Conservation (phyloP, 2,888 invertebrate genomes). For the Caenorhabditis zanzibari region DNA sequence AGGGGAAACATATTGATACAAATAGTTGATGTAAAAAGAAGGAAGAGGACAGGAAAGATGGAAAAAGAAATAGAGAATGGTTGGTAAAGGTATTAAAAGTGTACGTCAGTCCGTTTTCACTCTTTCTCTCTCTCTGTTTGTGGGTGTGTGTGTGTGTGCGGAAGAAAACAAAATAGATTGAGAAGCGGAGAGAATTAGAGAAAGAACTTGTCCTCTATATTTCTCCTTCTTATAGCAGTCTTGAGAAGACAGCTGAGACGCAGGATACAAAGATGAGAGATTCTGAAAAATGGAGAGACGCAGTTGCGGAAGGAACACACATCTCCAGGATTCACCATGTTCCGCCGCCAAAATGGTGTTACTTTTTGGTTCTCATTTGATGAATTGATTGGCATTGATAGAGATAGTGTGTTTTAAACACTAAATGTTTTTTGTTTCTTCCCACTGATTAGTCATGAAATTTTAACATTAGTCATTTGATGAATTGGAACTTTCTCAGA, state of each 20-base stretch:
- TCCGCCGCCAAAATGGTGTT: not conserved
- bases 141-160: conserved; percentile 24
- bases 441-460: conserved; percentile 19
- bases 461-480: not conserved
- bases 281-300: not conserved
- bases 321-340: not conserved
- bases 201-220: conserved; percentile 24
- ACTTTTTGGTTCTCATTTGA: not conserved
- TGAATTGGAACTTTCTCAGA: not conserved
- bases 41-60: not conserved
- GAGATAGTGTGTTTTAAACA: not conserved
- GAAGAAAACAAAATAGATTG: conserved; percentile 13
- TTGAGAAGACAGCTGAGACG: not conserved
- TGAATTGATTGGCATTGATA: conserved; percentile 4
- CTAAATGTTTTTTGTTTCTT: not conserved
- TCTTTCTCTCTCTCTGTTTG: conserved; percentile 3
- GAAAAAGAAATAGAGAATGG: not conserved
- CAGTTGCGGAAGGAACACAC: not conserved
- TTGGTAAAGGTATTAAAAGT: conserved; percentile 40
- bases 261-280: not conserved
- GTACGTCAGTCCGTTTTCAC: conserved; percentile 25
- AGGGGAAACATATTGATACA: not conserved
- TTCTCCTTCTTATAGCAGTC: conserved; percentile 2
- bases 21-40: conserved; percentile 4
- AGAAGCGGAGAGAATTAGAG: conserved; percentile 14